These are phyloP conservation scores for Sebastes trivittatus DNA, from an alignment of 2,797 vertebrate species.

Conservation along the genomic window DNA sequence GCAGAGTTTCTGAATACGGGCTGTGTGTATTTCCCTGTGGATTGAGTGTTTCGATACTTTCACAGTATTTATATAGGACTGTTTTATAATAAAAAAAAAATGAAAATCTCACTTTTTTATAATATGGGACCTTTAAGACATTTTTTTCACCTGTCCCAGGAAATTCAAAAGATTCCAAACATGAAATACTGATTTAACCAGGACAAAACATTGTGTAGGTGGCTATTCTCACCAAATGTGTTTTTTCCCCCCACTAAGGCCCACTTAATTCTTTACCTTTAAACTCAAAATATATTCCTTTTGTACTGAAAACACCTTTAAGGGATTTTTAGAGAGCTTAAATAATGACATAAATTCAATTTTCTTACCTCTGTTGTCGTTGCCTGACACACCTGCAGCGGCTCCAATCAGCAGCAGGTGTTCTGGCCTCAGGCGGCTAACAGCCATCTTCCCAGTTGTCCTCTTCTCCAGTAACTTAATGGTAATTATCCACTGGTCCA, in stretches of 20 bases:
- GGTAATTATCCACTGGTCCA: not conserved
- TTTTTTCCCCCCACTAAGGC: not conserved
- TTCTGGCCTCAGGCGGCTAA: not conserved
- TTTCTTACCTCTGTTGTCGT: not conserved
- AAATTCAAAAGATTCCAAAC: not conserved
- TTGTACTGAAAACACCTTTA: not conserved
- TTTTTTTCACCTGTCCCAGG: not conserved
- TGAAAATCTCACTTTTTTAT: too few relatives aligned
- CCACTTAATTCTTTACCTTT: not conserved
- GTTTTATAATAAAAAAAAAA: too few relatives aligned
- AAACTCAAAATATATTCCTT: not conserved
- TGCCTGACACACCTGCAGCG: not conserved
- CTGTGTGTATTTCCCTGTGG: too few relatives aligned
- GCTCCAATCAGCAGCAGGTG: not conserved
- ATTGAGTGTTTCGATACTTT: too few relatives aligned
- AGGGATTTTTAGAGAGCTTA: not conserved
- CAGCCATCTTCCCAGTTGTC: not conserved
- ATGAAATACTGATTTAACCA: not conserved
- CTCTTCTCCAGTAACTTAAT: not conserved
- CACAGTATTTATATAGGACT: too few relatives aligned
- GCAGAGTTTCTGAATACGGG: too few relatives aligned
- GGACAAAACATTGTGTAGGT: not conserved
- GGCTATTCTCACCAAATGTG: not conserved
- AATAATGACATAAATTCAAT: not conserved
- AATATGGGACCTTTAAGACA: too few relatives aligned